Percentiles rank a stretch among this genome's conserved stretches.
Evolutionary conservation across 2,113 vertebrate genomes (phyloP).

Genomic region (Hyperopisus bebe): DNA sequence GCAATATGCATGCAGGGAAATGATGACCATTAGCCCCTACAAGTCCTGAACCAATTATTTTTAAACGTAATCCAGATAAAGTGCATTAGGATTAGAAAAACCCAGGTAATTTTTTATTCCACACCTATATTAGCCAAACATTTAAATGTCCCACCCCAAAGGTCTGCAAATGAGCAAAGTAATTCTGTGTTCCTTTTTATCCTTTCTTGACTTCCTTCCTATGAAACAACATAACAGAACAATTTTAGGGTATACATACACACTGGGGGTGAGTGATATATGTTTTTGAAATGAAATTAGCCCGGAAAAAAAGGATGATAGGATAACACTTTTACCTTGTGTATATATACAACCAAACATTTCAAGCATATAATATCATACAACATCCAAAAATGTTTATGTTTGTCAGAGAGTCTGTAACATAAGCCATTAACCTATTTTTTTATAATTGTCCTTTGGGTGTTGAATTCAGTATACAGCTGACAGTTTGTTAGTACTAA

Average conservation of each 20-base stretch:
- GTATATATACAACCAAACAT: background rate
- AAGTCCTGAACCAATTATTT: slow-evolving; percentile 25
- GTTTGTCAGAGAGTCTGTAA: background rate
- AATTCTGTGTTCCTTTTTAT: background rate
- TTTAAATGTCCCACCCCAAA: slow-evolving; percentile 47
- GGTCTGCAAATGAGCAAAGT: background rate
- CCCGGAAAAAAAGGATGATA: background rate
- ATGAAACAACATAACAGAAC: background rate
- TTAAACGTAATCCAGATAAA: slow-evolving; percentile 30
- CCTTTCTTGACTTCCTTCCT: background rate
- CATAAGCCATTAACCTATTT: background rate
- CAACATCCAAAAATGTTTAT: background rate
- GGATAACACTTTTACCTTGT: background rate
- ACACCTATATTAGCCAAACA: slow-evolving; percentile 14
- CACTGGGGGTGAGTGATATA: background rate
- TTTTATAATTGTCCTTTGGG: background rate
- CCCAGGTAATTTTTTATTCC: slow-evolving; percentile 8
- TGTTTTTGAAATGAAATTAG: background rate
- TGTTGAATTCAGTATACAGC: background rate
- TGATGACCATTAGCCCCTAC: slow-evolving; percentile 40
- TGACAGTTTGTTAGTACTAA: background rate
- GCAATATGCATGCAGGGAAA: slow-evolving; percentile 65
- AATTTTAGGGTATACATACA: background rate
- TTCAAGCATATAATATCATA: background rate
- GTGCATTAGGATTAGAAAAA: slow-evolving; percentile 27